These are phyloP conservation scores for Apodemus speciosus DNA, from an alignment of 2,113 vertebrate genomes.

Conservation along the genomic window DNA sequence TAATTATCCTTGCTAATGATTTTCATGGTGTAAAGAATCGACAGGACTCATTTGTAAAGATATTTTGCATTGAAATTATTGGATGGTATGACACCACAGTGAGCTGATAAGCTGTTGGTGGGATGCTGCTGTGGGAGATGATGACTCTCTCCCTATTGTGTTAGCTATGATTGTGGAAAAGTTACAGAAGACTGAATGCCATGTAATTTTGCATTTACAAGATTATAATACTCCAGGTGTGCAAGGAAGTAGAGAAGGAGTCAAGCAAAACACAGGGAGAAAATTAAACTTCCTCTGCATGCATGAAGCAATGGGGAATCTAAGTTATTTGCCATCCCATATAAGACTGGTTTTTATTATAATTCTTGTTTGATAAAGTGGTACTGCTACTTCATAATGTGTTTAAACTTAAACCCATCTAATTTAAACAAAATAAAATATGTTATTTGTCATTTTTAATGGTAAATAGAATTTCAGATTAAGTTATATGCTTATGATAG, in stretches of 20 bases:
- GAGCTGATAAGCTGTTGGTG: conserved; percentile 70
- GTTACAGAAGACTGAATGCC: conserved; percentile 32
- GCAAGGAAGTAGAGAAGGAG: neutral
- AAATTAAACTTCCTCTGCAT: conserved; percentile 11
- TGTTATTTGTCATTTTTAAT: neutral
- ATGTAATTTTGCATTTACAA: conserved; percentile 51
- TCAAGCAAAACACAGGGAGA: neutral
- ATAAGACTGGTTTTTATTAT: neutral
- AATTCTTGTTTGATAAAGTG: conserved; percentile 28
- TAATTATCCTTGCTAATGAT: conserved; percentile 85
- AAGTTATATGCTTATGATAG: neutral
- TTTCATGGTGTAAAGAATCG: conserved; percentile 80
- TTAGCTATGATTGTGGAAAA: conserved; percentile 54
- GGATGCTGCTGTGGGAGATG: conserved; percentile 56
- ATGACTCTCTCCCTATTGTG: conserved; percentile 52
- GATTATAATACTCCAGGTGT: conserved; percentile 70
- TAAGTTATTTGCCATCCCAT: neutral
- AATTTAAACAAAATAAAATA: conserved; percentile 4
- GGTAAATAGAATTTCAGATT: neutral
- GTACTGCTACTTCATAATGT: neutral
- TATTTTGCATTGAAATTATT: conserved; percentile 72
- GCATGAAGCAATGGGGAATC: neutral
- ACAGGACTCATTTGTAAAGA: conserved; percentile 75
- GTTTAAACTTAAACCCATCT: conserved; percentile 24
- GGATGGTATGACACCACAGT: conserved; percentile 62